These are phyloP conservation scores for Telenomus remus DNA, from an alignment of 1,140 invertebrate genomes.

Conservation along the genomic window DNA sequence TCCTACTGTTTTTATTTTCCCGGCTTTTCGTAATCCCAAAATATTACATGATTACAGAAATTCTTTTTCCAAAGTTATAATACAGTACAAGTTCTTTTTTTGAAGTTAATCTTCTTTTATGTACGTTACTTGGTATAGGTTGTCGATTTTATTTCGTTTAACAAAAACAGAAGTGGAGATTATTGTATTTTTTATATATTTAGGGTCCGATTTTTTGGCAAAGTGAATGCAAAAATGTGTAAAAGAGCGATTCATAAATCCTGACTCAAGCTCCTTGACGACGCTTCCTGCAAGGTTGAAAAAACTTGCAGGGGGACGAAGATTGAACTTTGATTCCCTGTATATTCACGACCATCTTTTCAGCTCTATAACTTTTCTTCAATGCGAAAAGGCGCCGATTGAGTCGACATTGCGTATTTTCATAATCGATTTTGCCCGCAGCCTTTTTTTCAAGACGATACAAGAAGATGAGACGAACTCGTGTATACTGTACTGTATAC, in stretches of 20 bases:
- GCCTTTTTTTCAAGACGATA: slow-evolving; percentile 38
- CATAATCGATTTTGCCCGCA: slow-evolving; percentile 57
- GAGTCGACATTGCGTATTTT: slow-evolving; percentile 53
- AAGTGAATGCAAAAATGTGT: slow-evolving; percentile 1
- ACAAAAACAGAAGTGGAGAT: neutral
- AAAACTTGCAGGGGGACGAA: slow-evolving; percentile 32
- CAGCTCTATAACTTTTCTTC: slow-evolving; percentile 35
- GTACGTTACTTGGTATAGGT: too few relatives aligned
- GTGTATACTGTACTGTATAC: slow-evolving; percentile 32
- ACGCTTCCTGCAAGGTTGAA: slow-evolving; percentile 16
- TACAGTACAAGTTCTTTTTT: too few relatives aligned
- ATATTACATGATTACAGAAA: too few relatives aligned
- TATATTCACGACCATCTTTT: slow-evolving; percentile 55
- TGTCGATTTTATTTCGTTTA: neutral
- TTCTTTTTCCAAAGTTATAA: too few relatives aligned
- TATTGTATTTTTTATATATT: neutral
- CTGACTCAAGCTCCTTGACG: slow-evolving; percentile 24
- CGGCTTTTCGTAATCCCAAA: too few relatives aligned
- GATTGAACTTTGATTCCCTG: slow-evolving; percentile 50
- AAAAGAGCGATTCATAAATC: slow-evolving; percentile 30
- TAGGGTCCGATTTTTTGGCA: neutral
- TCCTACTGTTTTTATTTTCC: too few relatives aligned
- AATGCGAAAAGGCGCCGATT: slow-evolving; percentile 46
- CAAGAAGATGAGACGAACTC: slow-evolving; percentile 26
- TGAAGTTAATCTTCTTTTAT: too few relatives aligned